A percentile compares a stretch with the other conserved stretches of the same genome.
phyloP scores from a whole-genome alignment of 2,113 vertebrate species.

The Ciconia boyciana region DNA sequence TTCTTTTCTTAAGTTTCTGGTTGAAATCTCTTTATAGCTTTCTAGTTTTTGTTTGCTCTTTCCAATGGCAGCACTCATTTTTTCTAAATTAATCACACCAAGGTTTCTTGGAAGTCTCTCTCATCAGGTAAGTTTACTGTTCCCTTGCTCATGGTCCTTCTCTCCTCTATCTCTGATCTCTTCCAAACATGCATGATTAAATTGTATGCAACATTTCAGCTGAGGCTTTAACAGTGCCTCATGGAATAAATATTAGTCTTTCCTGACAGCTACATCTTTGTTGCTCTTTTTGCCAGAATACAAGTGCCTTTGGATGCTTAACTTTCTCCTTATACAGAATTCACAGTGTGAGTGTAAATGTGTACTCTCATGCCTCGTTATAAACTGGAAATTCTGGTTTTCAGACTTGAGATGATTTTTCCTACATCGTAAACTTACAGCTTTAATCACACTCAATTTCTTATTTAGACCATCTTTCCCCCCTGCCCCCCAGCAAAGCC shows the following conservation, averaged over 20 bases:
- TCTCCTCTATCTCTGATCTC: neutral
- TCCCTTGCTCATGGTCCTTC: neutral
- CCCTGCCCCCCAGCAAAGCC: neutral
- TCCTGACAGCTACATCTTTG: neutral
- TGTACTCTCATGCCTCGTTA: neutral
- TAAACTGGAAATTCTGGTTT: neutral
- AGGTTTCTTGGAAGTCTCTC: neutral
- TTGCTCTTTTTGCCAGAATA: neutral
- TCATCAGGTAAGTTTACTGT: neutral
- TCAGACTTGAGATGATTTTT: neutral
- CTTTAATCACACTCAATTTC: neutral
- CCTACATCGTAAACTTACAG: neutral
- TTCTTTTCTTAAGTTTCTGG: neutral
- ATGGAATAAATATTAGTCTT: neutral
- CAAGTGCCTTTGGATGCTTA: neutral
- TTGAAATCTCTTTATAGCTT: neutral
- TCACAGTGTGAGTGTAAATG: neutral
- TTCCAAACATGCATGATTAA: neutral
- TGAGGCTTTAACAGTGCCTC: neutral
- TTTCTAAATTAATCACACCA: neutral
- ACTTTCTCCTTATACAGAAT: neutral
- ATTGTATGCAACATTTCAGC: neutral
- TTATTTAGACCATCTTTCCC: neutral
- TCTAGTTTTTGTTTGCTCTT: neutral
- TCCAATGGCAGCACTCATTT: neutral